A percentile compares a stretch with the other conserved stretches of the same genome.
Conservation (phyloP, 2,888 invertebrate genomes). For the Drosophila pseudotalamancana region DNA sequence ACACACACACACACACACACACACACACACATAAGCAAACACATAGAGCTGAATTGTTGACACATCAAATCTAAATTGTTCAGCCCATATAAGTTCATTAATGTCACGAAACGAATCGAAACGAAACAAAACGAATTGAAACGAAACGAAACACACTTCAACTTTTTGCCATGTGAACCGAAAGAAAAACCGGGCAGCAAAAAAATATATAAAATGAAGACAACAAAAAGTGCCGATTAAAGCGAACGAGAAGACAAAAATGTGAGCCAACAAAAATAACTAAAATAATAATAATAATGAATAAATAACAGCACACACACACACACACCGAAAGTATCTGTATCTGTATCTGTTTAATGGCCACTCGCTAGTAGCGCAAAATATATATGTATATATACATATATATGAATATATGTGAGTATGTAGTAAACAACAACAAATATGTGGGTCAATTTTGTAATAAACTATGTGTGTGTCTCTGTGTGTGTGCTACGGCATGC, state of each 20-base stretch:
- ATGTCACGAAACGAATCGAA: conserved; percentile 76
- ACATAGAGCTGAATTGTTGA: conserved; percentile 54
- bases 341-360: conserved; percentile 45
- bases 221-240: conserved; percentile 42
- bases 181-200: conserved; percentile 6
- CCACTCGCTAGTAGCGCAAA: conserved; percentile 47
- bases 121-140: no score
- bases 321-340: conserved; percentile 8
- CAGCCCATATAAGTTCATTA: conserved; percentile 78
- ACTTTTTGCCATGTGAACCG: conserved; percentile 41
- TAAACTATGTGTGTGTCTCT: conserved; percentile 61
- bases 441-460: conserved; percentile 82
- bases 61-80: conserved; percentile 72
- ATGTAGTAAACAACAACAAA: conserved; percentile 54
- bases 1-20: conserved; percentile 28
- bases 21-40: conserved; percentile 33
- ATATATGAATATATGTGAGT: background rate
- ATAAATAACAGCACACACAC: conserved; percentile 66
- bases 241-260: conserved; percentile 44
- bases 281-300: conserved; percentile 77
- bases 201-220: conserved; percentile 12
- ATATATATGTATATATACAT: background rate
- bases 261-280: conserved; percentile 39
- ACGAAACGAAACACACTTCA: conserved; percentile 55
- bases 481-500: conserved; percentile 18